These are phyloP conservation scores for Drosophila paulistorum DNA, from an alignment of 1,140 invertebrate species.

Conservation along the genomic window DNA sequence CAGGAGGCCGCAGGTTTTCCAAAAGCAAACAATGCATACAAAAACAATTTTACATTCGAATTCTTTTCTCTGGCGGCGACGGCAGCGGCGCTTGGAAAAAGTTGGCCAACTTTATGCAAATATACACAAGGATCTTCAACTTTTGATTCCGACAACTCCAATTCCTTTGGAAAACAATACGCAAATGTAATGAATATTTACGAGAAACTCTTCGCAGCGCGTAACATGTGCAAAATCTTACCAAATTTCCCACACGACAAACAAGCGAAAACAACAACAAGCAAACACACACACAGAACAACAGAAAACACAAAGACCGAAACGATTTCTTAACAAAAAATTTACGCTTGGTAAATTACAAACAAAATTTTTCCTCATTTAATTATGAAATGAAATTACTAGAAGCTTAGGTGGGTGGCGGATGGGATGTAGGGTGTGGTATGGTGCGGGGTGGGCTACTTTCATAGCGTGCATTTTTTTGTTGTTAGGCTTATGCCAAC, in stretches of 20 bases:
- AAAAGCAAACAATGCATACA: slow-evolving; percentile 28
- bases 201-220: slow-evolving; percentile 48
- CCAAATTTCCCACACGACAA: slow-evolving; percentile 66
- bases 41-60: slow-evolving; percentile 50
- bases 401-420: slow-evolving; percentile 18
- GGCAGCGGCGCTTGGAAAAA: not conserved
- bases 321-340: slow-evolving; percentile 49
- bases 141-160: slow-evolving; percentile 36
- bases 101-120: slow-evolving; percentile 71
- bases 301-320: slow-evolving; percentile 25
- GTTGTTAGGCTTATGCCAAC: not conserved
- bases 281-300: too few relatives aligned
- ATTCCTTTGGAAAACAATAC: slow-evolving; percentile 45
- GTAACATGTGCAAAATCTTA: slow-evolving; percentile 69
- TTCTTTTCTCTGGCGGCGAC: not conserved
- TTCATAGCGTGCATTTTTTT: not conserved
- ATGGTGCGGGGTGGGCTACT: not conserved
- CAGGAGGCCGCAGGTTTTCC: slow-evolving; percentile 16
- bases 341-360: slow-evolving; percentile 71
- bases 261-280: not conserved
- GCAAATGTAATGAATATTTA: slow-evolving; percentile 76
- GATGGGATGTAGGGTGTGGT: not conserved
- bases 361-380: slow-evolving; percentile 71
- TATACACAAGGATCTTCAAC: slow-evolving; percentile 39
- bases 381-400: slow-evolving; percentile 68